Evolutionary conservation across 2,888 invertebrate species (phyloP), one percentile per base, ranked within the genome.

Genomic region (Mesoligia furuncula): DNA sequence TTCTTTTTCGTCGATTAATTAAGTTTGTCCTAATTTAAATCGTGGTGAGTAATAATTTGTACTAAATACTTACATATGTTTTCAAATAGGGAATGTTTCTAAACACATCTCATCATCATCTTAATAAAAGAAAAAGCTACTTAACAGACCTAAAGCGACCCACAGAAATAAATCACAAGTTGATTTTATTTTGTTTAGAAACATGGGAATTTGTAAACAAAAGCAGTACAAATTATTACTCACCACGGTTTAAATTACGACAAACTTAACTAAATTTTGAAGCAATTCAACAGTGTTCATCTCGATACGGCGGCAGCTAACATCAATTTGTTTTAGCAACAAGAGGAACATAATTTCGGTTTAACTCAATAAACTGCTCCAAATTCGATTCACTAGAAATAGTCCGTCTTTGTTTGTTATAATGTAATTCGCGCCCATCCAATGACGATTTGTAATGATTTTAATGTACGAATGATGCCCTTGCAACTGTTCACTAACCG

Each of bases 361-460:
- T 93, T 95, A 95, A 96, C 93, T 93, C 91, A 90, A 96, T 96
- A 94, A 93, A 93, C 88, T 86, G 88, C 89, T 89, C 86, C 88
- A 92, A 91, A 84, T 27, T 67, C 67, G 20, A 67, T 67, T 67
- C 45, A 45, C 85, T 90, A 91, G 91, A 92, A 94, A 94, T 93
- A 93, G 93, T 92, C 90, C 88, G 82, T 88, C 89, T 91, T 93
- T 94, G 94, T 95, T 93, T 92, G 92, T 85, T 85, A n/a, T 69
- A 92, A 93, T 94, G 92, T 92, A 92, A 92, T 94, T 95, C 93
- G 93, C 91, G 91, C 91, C 93, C 93, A 93, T 95, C 91, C 91
- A 89, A 92, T 91, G 87, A 87, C 92, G 93, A 96, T 96, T 96
- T 95, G 95, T 95, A 94, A 95, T 94, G 92, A 95, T 93, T 96